Evolutionary conservation across 2,888 invertebrate genomes (phyloP), one percentile per base, ranked within the genome.

Genomic region (Selenia dentaria): DNA sequence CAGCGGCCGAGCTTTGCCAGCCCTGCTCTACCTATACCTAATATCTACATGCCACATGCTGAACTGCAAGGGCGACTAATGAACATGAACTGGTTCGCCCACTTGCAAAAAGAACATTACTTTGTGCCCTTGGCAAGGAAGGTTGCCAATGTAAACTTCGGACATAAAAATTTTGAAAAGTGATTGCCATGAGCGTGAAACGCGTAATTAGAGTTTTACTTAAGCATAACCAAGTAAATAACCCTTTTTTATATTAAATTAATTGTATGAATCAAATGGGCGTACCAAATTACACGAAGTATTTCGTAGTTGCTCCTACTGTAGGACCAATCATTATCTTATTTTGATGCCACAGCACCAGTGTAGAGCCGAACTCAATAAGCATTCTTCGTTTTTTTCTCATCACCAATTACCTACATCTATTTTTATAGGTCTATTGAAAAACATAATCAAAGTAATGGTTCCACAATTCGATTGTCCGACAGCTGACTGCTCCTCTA

Each of bases 391-490:
- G 67, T 79, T 83, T 84, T 76, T 83, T 83, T 73, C 67, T 68
- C 70, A 67, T 71, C 62, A 73, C 75, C 79, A 85, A 83, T 84
- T 83, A 22, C 22, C 8, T 22, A 83, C 76, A 71, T 74, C 68
- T 79, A 76, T 79, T 82, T 82, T 77, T 77, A 79, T 77, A 73
- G 71, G 63, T 69, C 76, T 64, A 79, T 83, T 83, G 74, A 77
- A 79, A 74, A 77, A 37, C 65, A 75, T 74, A 78, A 78, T 79
- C 74, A 67, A 70, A 70, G 69, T 78, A 80, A 77, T 76, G 65
- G 71, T 71, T 75, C 62, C 57, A 76, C 75, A 74, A 79, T 78
- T 72, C 69, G 74, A 79, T 81, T 81, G 73, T 75, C 51, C 54
- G 67, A 57, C 57, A 62, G 59, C 62, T 53, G 59, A 54, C 57